These are phyloP conservation scores for Alosa alosa DNA, from an alignment of 2,113 vertebrate genomes.

Conservation along the genomic window DNA sequence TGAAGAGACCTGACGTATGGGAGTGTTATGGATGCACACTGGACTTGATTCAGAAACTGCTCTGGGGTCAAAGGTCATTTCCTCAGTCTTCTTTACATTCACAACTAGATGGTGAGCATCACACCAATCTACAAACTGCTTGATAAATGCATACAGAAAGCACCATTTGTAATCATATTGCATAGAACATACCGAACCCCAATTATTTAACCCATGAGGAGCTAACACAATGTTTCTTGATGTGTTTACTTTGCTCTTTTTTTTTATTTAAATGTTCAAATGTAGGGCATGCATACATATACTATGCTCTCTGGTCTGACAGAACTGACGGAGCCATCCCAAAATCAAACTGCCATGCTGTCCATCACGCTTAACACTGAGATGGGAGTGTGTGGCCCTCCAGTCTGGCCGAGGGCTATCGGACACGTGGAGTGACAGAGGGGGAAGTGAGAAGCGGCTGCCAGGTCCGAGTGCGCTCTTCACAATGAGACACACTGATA, in stretches of 20 bases:
- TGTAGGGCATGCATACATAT: too few relatives aligned
- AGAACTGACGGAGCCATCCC: not conserved
- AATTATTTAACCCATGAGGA: not conserved
- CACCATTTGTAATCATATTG: not conserved
- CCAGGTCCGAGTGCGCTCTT: constrained; percentile 65
- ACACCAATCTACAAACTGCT: too few relatives aligned
- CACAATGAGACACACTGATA: constrained; percentile 61
- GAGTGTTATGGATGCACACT: too few relatives aligned
- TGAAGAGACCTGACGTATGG: too few relatives aligned
- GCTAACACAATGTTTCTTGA: not conserved
- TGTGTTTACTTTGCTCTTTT: not conserved
- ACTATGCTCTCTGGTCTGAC: not conserved
- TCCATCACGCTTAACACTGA: not conserved
- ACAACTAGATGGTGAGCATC: too few relatives aligned
- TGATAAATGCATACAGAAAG: not conserved
- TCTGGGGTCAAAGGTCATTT: too few relatives aligned
- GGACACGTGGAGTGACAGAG: constrained; percentile 43
- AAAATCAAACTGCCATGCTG: not conserved
- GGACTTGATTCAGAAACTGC: too few relatives aligned
- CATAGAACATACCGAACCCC: not conserved
- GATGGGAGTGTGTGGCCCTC: not conserved
- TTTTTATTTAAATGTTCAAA: not conserved
- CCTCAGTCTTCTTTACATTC: too few relatives aligned
- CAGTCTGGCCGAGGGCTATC: not conserved
- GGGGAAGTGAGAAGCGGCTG: constrained; percentile 66